Percentiles rank a stretch among this genome's conserved stretches.
phyloP scores from a whole-genome alignment of 2,113 vertebrate species.

The Macroglossus sobrinus region DNA sequence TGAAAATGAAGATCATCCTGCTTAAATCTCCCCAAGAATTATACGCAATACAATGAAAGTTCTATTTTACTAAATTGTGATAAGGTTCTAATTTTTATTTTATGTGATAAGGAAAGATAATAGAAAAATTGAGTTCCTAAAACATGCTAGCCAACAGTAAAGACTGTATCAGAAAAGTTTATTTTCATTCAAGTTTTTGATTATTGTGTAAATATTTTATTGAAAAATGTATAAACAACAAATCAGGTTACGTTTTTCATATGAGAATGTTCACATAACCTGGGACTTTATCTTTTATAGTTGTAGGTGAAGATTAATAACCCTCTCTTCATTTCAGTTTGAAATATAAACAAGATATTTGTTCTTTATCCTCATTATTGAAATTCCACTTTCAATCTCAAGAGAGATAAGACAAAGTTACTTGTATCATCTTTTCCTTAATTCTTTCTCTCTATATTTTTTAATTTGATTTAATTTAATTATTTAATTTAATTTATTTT shows the following conservation, averaged over 20 bases:
- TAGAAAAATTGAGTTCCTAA: neutral
- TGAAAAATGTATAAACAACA: slow-evolving; percentile 1
- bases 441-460: neutral
- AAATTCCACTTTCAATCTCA: neutral
- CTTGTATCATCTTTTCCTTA: neutral
- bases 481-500: too few species aligned
- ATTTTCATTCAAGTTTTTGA: neutral
- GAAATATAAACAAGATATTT: slow-evolving; percentile 29
- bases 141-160: neutral
- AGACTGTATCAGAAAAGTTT: neutral
- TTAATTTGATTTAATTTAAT: too few species aligned
- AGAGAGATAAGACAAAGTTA: neutral
- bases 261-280: neutral
- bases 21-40: slow-evolving; percentile 18
- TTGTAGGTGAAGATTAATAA: neutral
- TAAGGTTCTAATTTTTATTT: neutral
- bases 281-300: neutral
- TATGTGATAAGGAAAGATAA: neutral
- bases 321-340: neutral
- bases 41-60: neutral
- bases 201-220: neutral
- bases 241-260: neutral
- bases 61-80: slow-evolving; percentile 26
- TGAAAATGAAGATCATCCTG: slow-evolving; percentile 52
- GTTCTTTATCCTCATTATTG: neutral